These are phyloP conservation scores for Tympanoctomys barrerae DNA, from an alignment of 2,797 vertebrate species.

Conservation along the genomic window DNA sequence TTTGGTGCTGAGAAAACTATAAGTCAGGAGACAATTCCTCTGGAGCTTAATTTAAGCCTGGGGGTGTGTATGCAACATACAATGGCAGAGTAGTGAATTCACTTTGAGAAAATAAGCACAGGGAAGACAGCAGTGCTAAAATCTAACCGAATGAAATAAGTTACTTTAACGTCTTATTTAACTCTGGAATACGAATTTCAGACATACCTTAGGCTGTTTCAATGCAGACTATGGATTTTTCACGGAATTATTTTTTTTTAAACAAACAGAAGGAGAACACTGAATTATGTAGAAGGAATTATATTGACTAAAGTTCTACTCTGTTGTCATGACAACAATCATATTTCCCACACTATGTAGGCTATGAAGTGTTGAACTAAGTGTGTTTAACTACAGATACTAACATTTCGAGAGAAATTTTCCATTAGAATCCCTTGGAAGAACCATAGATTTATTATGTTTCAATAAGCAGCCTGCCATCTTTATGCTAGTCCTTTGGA, in stretches of 20 bases:
- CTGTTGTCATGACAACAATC: constrained; percentile 75
- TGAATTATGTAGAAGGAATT: constrained; percentile 59
- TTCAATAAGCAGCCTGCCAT: constrained; percentile 50
- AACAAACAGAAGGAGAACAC: constrained; percentile 63
- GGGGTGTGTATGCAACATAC: not conserved
- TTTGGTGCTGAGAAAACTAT: constrained; percentile 38
- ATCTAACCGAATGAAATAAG: not conserved
- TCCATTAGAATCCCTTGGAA: constrained; percentile 21
- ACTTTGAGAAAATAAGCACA: not conserved
- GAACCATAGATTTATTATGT: not conserved
- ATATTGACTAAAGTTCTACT: constrained; percentile 59
- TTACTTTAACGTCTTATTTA: constrained; percentile 37
- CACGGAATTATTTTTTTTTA: constrained; percentile 65
- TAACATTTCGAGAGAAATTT: constrained; percentile 21
- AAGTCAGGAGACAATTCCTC: not conserved
- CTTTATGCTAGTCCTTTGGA: not conserved
- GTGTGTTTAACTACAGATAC: constrained; percentile 43
- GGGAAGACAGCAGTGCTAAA: not conserved
- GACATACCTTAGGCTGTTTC: constrained; percentile 28
- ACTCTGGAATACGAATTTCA: not conserved
- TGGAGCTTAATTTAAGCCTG: not conserved
- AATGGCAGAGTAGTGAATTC: not conserved
- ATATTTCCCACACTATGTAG: constrained; percentile 60
- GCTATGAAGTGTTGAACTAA: constrained; percentile 64
- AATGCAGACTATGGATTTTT: not conserved